Conservation (phyloP, 1,140 invertebrate genomes). For the Drosophila quadrilineata region DNA sequence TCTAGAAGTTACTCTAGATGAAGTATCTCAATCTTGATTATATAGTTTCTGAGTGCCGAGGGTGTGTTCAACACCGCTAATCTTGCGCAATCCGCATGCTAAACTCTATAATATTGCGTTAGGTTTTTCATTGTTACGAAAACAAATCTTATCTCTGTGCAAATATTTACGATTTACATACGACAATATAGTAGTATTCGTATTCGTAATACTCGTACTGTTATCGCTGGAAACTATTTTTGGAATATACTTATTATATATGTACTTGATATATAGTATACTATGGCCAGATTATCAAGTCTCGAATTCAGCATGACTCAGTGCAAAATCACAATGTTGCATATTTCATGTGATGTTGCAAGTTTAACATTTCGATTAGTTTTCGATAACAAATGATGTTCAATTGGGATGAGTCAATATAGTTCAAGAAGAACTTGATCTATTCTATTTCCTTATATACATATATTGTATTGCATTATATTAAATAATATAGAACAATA, state of each 20-base stretch:
- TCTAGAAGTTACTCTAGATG: no score
- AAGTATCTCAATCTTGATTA: no score
- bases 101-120: neutral
- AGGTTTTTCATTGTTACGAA: no score
- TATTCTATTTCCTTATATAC: no score
- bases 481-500: no score
- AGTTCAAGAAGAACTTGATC: no score
- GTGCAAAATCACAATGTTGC: slow-evolving; percentile 9
- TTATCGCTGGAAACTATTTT: neutral
- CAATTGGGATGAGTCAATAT: slow-evolving; percentile 14
- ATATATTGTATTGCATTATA: no score
- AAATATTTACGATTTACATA: slow-evolving; percentile 1
- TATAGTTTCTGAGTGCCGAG: no score
- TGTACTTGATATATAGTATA: no score
- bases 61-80: no score
- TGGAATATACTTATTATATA: neutral
- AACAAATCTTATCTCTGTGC: slow-evolving; percentile 3
- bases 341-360: neutral
- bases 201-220: neutral
- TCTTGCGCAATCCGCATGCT: no score
- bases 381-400: slow-evolving; percentile 16
- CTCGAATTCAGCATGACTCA: slow-evolving; percentile 32
- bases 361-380: slow-evolving; percentile 35
- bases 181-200: neutral
- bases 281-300: slow-evolving; percentile 20